phyloP scores from a whole-genome alignment of 2,888 invertebrate species.

The Agrenia bidenticulata region DNA sequence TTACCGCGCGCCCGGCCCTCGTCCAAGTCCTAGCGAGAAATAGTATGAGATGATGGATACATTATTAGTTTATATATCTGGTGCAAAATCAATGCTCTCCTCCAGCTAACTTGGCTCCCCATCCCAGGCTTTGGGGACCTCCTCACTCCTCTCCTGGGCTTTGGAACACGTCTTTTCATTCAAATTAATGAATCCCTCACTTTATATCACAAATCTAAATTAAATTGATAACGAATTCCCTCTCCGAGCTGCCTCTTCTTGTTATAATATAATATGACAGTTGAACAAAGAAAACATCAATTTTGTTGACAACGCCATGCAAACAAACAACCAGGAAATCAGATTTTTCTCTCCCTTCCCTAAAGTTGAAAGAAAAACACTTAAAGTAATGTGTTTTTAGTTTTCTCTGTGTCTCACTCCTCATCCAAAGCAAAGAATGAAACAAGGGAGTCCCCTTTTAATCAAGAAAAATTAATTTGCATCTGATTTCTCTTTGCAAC shows the following conservation, averaged over 20 bases:
- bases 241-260: background rate
- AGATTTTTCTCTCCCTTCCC: slow-evolving; percentile 1
- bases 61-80: background rate
- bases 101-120: background rate
- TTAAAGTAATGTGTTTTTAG: background rate
- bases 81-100: slow-evolving; percentile 4
- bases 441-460: slow-evolving; percentile 7
- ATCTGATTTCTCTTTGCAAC: slow-evolving; percentile 13
- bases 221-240: slow-evolving; percentile 10
- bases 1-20: no score
- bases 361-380: slow-evolving; percentile 15
- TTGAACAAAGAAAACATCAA: slow-evolving; percentile 15
- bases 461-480: slow-evolving; percentile 26
- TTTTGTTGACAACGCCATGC: slow-evolving; percentile 9
- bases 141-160: no score
- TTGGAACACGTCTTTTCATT: slow-evolving; percentile 6
- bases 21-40: no score
- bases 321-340: slow-evolving; percentile 4
- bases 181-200: slow-evolving; percentile 17
- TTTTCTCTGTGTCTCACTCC: background rate
- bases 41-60: no score
- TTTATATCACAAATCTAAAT: background rate
- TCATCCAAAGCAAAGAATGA: background rate
- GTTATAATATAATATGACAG: background rate
- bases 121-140: no score